phyloP scores from a whole-genome alignment of 92 coral and sea anemone genomes.

The Bergia sp. region DNA sequence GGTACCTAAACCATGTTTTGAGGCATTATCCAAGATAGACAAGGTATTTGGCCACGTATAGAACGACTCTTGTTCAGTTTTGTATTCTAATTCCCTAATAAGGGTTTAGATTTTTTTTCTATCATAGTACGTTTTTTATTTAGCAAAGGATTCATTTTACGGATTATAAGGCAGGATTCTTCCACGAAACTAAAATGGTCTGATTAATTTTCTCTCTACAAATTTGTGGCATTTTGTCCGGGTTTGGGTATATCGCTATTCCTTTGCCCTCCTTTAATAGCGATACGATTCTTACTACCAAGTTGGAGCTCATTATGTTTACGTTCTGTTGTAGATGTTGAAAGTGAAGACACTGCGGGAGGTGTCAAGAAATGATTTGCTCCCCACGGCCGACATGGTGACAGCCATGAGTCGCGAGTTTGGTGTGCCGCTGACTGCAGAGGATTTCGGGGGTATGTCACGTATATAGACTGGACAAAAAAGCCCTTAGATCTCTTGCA shows the following conservation, averaged over 20 bases:
- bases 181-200: background rate
- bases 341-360: slow-evolving; percentile 80
- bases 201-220: background rate
- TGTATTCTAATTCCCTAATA: background rate
- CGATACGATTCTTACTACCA: background rate
- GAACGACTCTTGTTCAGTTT: background rate
- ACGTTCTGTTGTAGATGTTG: slow-evolving; percentile 60
- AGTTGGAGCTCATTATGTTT: background rate
- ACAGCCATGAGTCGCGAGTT: slow-evolving; percentile 96
- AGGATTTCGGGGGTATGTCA: slow-evolving; percentile 95
- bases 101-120: no score
- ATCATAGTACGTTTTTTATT: no score
- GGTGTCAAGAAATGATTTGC: slow-evolving; percentile 78
- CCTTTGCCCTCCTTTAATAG: background rate
- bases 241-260: no score
- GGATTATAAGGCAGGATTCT: background rate
- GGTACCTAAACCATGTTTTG: slow-evolving; percentile 92
- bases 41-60: slow-evolving; percentile 62
- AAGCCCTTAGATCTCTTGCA: background rate
- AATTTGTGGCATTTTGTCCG: background rate
- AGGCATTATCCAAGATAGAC: slow-evolving; percentile 84
- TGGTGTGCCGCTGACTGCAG: slow-evolving; percentile 98
- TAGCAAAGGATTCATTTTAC: no score
- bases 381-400: slow-evolving; percentile 94
- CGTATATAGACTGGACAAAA: background rate